Evolutionary conservation across 2,888 invertebrate species (phyloP), one percentile per base, ranked within the genome.

Genomic region (Pelosia muscerda): DNA sequence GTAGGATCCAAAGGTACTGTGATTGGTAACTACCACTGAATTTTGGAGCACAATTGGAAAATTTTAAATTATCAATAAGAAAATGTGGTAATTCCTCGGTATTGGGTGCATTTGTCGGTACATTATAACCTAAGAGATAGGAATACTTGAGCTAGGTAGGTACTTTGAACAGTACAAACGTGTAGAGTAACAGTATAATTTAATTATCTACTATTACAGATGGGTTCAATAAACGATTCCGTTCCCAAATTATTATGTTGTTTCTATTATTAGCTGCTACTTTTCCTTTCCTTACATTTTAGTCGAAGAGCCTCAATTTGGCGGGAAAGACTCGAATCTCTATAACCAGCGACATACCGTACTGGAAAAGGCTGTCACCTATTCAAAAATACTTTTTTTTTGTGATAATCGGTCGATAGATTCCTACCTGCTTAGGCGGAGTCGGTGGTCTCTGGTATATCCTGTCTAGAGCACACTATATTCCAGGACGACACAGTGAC

Each of bases 181-280:
- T 90, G 93, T 94, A 95, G 94, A 90, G 81, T 93, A 90, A 90
- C 90, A 88, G 86, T 94, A 93, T 93, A 89, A 93, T 94, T 92
- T 93, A 94, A 93, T 91, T 91, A 90, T 90, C 88, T 92, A 91
- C 88, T 93, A 92, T 92, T 90, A 92, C 92, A 90, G 87, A 92
- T 93, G 94, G 94, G 93, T 94, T 94, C 88, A 94, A 93, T 95
- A 95, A 94, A 94, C 89, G 91, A 94, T 94, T 93, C 93, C 94
- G 94, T 93, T 93, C 94, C 94, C 94, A 90, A 93, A 84, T 87
- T 85, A 81, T 83, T 66, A 31, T 77, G 70, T 88, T 84, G 88
- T 91, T 93, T 93, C 71, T 86, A 63, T 90, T 90, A 80, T 25
- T 13, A 2, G 38, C 38, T 22, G 15, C 11, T 55, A 34, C 19